A percentile compares a stretch with the other conserved stretches of the same genome.
These are phyloP conservation scores for Vipera latastei DNA, from an alignment of 2,797 vertebrate species.

Conservation along the genomic window DNA sequence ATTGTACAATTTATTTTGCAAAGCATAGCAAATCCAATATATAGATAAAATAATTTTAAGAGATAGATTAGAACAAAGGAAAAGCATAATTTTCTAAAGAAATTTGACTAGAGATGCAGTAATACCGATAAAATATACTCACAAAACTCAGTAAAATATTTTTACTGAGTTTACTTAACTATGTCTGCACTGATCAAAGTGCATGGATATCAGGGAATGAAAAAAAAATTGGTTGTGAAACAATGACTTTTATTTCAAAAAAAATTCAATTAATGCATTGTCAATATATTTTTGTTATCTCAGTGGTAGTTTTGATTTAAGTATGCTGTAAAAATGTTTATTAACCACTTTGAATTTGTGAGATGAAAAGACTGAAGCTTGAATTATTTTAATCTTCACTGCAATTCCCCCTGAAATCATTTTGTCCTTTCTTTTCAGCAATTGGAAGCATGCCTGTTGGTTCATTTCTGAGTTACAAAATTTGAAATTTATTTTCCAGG, in stretches of 20 bases:
- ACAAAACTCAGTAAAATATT: not conserved
- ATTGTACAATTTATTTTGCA: not conserved
- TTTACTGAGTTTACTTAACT: not conserved
- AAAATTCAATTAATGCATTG: not conserved
- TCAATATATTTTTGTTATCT: not conserved
- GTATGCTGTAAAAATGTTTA: not conserved
- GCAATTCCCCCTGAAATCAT: not conserved
- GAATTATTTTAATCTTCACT: not conserved
- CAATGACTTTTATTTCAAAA: not conserved
- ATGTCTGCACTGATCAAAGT: not conserved
- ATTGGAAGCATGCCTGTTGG: conserved; percentile 27
- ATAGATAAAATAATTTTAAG: not conserved
- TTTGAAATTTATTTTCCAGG: conserved; percentile 30
- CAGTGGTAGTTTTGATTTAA: not conserved
- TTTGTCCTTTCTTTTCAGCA: not conserved
- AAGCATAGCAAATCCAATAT: not conserved
- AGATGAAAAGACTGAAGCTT: conserved; percentile 15
- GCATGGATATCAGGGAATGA: not conserved
- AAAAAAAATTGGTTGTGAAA: not conserved
- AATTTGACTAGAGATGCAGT: not conserved
- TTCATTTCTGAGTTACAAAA: not conserved
- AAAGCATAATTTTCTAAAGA: rapidly evolving
- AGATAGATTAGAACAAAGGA: not conserved
- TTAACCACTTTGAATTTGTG: not conserved
- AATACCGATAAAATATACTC: not conserved